Evolutionary conservation across 2,113 vertebrate genomes (phyloP).

Genomic region (Bungarus multicinctus): DNA sequence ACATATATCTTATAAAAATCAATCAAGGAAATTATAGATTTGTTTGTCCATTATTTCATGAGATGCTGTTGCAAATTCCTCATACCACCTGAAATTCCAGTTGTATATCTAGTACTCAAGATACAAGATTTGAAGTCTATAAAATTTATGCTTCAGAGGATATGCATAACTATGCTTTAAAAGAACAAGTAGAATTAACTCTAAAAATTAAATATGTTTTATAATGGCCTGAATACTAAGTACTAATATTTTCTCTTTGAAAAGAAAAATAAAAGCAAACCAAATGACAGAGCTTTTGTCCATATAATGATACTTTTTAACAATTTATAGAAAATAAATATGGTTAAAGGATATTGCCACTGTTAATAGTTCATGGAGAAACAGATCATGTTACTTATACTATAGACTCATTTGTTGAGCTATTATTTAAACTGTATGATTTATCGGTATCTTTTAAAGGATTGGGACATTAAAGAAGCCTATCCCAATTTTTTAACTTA

Average conservation of each 20-base stretch:
- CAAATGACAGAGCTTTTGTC: background rate
- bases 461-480: background rate
- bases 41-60: too few species aligned
- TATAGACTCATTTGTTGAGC: background rate
- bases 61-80: too few species aligned
- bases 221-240: background rate
- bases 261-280: background rate
- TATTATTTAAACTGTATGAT: accelerated
- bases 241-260: background rate
- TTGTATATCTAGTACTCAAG: background rate
- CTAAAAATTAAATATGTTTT: background rate
- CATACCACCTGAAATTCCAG: background rate
- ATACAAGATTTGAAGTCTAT: background rate
- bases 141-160: background rate
- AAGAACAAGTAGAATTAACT: background rate
- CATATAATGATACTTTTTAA: background rate
- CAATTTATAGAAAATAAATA: background rate
- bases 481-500: background rate
- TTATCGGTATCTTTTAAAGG: background rate
- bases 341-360: background rate
- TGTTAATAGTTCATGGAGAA: background rate
- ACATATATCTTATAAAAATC: background rate
- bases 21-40: background rate
- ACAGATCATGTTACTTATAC: background rate
- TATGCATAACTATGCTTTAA: background rate